phyloP scores from a whole-genome alignment of 2,797 vertebrate species.

The Discoglossus pictus region DNA sequence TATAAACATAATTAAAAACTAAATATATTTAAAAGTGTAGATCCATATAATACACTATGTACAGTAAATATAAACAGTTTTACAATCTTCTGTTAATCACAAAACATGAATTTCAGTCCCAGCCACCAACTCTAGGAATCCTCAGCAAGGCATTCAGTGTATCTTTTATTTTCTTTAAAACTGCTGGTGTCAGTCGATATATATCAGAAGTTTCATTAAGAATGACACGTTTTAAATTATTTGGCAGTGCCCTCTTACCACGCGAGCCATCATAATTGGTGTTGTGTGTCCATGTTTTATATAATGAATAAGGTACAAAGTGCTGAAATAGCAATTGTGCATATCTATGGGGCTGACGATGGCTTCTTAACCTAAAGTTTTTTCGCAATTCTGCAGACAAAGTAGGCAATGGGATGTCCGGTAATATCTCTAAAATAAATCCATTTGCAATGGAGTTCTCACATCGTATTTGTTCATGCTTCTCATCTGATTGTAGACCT shows the following conservation, averaged over 20 bases:
- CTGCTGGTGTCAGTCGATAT: constrained; percentile 18
- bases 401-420: constrained; percentile 10
- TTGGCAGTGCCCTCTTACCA: constrained; percentile 21
- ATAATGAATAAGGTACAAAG: constrained; percentile 19
- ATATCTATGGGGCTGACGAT: constrained; percentile 15
- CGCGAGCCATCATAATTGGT: constrained; percentile 27
- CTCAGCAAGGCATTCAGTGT: constrained; percentile 18
- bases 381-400: constrained; percentile 4
- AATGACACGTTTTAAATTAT: constrained; percentile 19
- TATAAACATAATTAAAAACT: too few species aligned
- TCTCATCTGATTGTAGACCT: too few species aligned
- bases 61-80: too few species aligned
- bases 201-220: constrained; percentile 17
- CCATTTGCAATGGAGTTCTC: too few species aligned
- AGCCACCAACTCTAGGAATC: constrained; percentile 18
- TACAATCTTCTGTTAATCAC: too few species aligned
- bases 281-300: constrained; percentile 32
- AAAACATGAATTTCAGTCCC: constrained; percentile 10
- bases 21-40: too few species aligned
- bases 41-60: too few species aligned
- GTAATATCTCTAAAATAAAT: constrained; percentile 7
- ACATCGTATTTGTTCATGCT: too few species aligned
- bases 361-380: constrained; percentile 24
- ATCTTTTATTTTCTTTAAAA: constrained; percentile 29
- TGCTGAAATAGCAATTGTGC: constrained; percentile 26